Conservation (phyloP, 1,140 invertebrate genomes). For the Pemphigus obesinymphae region DNA sequence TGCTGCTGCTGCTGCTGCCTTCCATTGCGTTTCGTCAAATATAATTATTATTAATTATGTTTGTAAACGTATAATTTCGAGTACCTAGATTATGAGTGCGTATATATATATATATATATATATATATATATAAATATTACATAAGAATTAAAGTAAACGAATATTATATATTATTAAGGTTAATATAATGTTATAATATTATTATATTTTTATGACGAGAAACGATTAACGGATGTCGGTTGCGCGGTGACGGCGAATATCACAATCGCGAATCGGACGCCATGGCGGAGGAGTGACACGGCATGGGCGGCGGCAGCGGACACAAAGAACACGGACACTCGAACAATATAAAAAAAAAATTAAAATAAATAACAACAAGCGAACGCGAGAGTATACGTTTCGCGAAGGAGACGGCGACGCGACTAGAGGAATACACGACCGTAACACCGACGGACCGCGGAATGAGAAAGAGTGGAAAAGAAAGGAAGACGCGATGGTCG, state of each 20-base stretch:
- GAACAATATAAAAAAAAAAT: background rate
- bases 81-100: too few relatives aligned
- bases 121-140: background rate
- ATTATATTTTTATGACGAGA: background rate
- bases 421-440: background rate
- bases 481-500: slow-evolving; percentile 37
- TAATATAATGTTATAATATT: too few relatives aligned
- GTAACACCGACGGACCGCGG: background rate
- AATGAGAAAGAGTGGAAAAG: slow-evolving; percentile 22
- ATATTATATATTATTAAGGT: too few relatives aligned
- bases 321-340: background rate
- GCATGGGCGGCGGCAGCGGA: slow-evolving; percentile 2
- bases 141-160: background rate
- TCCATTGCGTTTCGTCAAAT: background rate
- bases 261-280: slow-evolving; percentile 37
- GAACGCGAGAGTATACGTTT: background rate
- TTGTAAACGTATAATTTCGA: background rate
- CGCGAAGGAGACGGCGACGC: background rate
- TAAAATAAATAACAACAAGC: background rate
- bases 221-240: background rate
- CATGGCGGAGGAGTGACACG: slow-evolving; percentile 22
- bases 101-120: background rate
- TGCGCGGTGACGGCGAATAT: background rate
- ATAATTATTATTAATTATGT: background rate
- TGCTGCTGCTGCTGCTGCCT: slow-evolving; percentile 18